Conservation (phyloP, 2,888 invertebrate genomes). For the Anthophora plumipes region DNA sequence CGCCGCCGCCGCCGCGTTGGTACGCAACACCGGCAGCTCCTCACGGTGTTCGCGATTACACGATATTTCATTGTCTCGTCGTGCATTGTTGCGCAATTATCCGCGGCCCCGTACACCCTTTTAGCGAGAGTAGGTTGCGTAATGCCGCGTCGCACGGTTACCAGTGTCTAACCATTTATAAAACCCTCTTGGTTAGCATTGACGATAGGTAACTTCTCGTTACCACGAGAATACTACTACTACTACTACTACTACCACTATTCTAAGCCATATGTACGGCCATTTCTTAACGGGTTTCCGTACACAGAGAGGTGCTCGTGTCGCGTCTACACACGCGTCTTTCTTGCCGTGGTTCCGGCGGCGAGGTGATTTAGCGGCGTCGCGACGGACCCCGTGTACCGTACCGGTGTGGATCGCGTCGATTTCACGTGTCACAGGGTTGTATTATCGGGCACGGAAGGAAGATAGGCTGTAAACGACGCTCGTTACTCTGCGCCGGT, state of each 20-base stretch:
- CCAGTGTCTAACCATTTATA: slow-evolving; percentile 66
- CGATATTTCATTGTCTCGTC: slow-evolving; percentile 69
- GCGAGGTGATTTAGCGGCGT: slow-evolving; percentile 50
- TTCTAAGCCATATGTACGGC: slow-evolving; percentile 59
- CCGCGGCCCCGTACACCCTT: slow-evolving; percentile 51
- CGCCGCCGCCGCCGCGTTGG: neutral
- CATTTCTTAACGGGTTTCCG: slow-evolving; percentile 64
- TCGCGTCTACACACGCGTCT: slow-evolving; percentile 49
- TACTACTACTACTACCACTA: too few relatives aligned
- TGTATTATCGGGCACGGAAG: slow-evolving; percentile 27
- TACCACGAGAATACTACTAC: slow-evolving; percentile 65
- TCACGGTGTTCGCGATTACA: slow-evolving; percentile 54
- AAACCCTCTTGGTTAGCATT: slow-evolving; percentile 52
- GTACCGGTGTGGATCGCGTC: slow-evolving; percentile 28
- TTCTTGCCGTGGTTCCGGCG: slow-evolving; percentile 48
- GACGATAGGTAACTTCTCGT: slow-evolving; percentile 72
- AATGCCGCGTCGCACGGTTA: slow-evolving; percentile 42
- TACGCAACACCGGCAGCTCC: slow-evolving; percentile 35
- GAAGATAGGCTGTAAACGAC: slow-evolving; percentile 22
- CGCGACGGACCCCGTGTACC: slow-evolving; percentile 23
- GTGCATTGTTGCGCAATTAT: slow-evolving; percentile 68
- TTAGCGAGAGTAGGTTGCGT: slow-evolving; percentile 58
- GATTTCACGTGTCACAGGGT: slow-evolving; percentile 56
- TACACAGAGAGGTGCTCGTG: slow-evolving; percentile 6
- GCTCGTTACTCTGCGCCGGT: slow-evolving; percentile 20